A percentile compares a stretch with the other conserved stretches of the same genome.
Evolutionary conservation across 2,888 invertebrate species (phyloP).

Genomic region (Flexamia atlantica): DNA sequence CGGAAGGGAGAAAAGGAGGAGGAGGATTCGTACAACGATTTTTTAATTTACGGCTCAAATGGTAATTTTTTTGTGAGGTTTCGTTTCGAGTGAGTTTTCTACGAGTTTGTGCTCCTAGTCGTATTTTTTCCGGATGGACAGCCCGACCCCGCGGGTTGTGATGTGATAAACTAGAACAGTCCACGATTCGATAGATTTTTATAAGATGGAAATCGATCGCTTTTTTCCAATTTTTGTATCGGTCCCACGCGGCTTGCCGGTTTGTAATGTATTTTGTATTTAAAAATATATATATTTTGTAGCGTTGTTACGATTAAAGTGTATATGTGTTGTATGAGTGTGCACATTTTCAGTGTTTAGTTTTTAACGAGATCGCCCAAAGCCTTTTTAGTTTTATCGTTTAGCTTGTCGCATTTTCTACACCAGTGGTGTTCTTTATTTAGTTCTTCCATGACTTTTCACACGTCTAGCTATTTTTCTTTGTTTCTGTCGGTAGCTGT

Average conservation of each 20-base stretch:
- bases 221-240: constrained; percentile 59
- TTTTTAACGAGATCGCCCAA: constrained; percentile 18
- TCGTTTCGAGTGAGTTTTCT: constrained; percentile 1
- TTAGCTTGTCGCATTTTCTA: constrained; percentile 38
- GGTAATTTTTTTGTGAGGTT: constrained; percentile 24
- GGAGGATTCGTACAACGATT: constrained; percentile 39
- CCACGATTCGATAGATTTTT: constrained; percentile 51
- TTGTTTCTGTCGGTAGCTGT: neutral
- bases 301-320: constrained; percentile 58
- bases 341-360: constrained; percentile 45
- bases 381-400: constrained; percentile 27
- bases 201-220: constrained; percentile 50
- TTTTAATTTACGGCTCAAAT: constrained; percentile 40
- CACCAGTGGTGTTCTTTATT: constrained; percentile 49
- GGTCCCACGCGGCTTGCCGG: constrained; percentile 60
- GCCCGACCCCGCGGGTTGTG: constrained; percentile 46
- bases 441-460: constrained; percentile 22
- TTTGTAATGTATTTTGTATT: constrained; percentile 63
- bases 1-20: constrained; percentile 43
- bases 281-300: constrained; percentile 62
- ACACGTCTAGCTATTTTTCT: neutral
- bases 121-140: constrained; percentile 37
- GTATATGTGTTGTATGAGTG: constrained; percentile 62
- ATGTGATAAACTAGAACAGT: constrained; percentile 49
- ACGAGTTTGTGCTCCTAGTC: constrained; percentile 55